Percentiles rank a stretch among this genome's conserved stretches.
Conservation (phyloP, 2,113 vertebrate species). For the Herpetotheres cachinnans region DNA sequence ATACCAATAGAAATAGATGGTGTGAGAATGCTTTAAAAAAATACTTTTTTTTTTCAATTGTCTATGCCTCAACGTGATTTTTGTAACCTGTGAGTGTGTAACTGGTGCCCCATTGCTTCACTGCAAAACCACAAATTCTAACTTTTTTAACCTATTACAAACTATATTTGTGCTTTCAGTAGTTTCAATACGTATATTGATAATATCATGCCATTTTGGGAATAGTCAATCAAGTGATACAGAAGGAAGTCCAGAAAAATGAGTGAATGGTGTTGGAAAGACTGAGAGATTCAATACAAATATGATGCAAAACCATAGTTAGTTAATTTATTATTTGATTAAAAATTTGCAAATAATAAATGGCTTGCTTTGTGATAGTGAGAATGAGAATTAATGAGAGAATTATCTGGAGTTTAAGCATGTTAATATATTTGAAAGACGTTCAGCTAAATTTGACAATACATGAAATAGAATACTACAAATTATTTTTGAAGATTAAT, state of each 20-base stretch:
- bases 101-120: not conserved
- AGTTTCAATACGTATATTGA: not conserved
- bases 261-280: not conserved
- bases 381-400: not conserved
- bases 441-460: not conserved
- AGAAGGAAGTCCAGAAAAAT: not conserved
- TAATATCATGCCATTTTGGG: not conserved
- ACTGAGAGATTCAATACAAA: not conserved
- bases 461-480: not conserved
- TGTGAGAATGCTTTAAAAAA: not conserved
- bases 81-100: not conserved
- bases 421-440: not conserved
- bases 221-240: not conserved
- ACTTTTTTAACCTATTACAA: not conserved
- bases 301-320: not conserved
- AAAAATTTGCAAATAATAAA: not conserved
- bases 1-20: not conserved
- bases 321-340: not conserved
- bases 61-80: not conserved
- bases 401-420: not conserved
- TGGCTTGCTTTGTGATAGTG: not conserved
- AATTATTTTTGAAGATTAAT: not conserved
- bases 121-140: rapidly evolving
- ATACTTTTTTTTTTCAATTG: not conserved
- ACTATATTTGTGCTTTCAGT: not conserved